A percentile compares a stretch with the other conserved stretches of the same genome.
Evolutionary conservation across 2,888 invertebrate species (phyloP).

Genomic region (Cheilosia vernalis): DNA sequence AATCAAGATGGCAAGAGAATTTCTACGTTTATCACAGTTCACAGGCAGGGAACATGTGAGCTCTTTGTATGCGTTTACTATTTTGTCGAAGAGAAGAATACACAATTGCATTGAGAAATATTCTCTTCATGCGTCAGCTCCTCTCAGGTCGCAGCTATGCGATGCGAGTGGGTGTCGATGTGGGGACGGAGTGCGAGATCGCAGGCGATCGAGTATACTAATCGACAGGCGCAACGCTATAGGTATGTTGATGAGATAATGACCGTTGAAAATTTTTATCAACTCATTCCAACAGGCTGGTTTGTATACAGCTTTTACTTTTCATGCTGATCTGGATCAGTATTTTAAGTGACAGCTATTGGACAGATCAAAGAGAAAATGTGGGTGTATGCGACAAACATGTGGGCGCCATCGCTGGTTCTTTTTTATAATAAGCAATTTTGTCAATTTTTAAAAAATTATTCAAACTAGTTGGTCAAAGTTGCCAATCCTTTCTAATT

Average conservation of each 20-base stretch:
- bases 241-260: conserved; percentile 50
- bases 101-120: not conserved
- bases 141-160: no score
- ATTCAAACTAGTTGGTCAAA: no score
- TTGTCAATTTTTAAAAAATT: no score
- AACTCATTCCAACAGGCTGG: conserved; percentile 19
- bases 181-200: conserved; percentile 13
- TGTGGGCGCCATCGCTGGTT: not conserved
- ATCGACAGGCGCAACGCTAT: conserved; percentile 8
- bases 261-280: conserved; percentile 8
- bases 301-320: conserved; percentile 30
- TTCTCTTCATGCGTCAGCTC: conserved; percentile 17
- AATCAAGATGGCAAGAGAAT: conserved; percentile 55
- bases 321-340: conserved; percentile 8
- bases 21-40: not conserved
- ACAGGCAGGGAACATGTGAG: not conserved
- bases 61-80: not conserved
- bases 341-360: conserved; percentile 1
- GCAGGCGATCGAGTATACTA: conserved; percentile 9
- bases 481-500: no score
- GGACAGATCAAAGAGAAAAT: not conserved
- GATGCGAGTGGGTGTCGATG: conserved; percentile 15
- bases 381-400: not conserved
- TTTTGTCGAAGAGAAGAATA: not conserved
- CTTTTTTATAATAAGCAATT: no score